Base-by-base conservation (phyloP, 2,888 invertebrate species). In the Abrostola tripartita region DNA sequence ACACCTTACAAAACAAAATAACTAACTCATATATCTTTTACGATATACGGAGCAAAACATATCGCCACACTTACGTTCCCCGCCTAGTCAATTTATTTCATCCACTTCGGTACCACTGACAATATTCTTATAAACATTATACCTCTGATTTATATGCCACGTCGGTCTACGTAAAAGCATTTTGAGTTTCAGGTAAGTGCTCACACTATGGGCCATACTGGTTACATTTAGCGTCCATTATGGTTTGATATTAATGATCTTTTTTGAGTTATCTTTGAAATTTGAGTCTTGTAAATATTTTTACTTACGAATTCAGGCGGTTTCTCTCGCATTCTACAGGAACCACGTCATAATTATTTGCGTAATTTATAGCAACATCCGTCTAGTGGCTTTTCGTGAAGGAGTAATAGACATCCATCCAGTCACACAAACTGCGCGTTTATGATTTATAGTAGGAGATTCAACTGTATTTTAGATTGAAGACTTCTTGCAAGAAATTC, bases 71-170 rank as follows among this genome's bases (percentile, higher is more conserved):
- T 69, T 58, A 54, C 53, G 14, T 63, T 40, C 51, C 55, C 41
- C 42, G 49, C 49, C 10, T 52, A 58, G 44, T 62, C 52, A 64
- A 76, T 79, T 79, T 65, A 62, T 79, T 61, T 69, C 54, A 62
- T 62, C 41, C 74, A 76, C 65, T 64, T 79, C 77, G 59, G 50
- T 63, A 50, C 10, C 62, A 41, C 68, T 56, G 61, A 59, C 65
- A 62, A 51, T 50, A 51, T 69, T 52, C 47, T 42, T 12, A 37
- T 42, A 14, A 37, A 55, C 37, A 65, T 56, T 57, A 62, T 54
- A 44, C 59, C 1, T 5, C 52, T 69, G 78, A 76, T 73, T 73
- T 73, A 77, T 76, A 11, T 49, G 7, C 52, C 53, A 10, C 54
- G 35, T 7, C 5, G 10, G 38, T 4, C 37, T 49, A 42, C 42